Conservation (phyloP, 1,140 invertebrate genomes). For the Drosophila lacteicornis region DNA sequence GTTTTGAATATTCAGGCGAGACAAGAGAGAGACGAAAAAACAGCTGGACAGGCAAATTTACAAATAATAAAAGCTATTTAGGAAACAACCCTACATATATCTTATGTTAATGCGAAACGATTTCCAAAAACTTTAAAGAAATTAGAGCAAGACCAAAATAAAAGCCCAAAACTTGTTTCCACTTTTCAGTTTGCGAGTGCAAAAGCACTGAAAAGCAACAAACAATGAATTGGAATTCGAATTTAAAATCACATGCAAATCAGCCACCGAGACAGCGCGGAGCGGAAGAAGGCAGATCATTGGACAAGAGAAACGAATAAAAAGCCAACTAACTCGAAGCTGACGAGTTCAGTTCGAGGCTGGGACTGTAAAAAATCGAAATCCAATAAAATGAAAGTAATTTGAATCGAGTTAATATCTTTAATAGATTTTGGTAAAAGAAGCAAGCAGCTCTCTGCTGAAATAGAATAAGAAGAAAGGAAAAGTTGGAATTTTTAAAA, state of each 20-base stretch:
- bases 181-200: slow-evolving; percentile 27
- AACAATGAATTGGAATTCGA: slow-evolving; percentile 17
- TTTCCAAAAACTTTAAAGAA: slow-evolving; percentile 13
- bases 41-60: slow-evolving; percentile 17
- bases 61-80: background rate
- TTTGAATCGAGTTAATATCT: background rate
- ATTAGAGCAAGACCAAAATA: slow-evolving; percentile 31
- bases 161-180: slow-evolving; percentile 26
- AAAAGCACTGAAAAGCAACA: slow-evolving; percentile 23
- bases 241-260: slow-evolving; percentile 27
- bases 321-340: slow-evolving; percentile 2
- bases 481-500: no score
- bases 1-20: slow-evolving; percentile 17
- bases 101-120: slow-evolving; percentile 11
- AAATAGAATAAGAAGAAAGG: background rate
- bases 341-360: background rate
- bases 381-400: slow-evolving; percentile 18
- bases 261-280: background rate
- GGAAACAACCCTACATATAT: slow-evolving; percentile 10
- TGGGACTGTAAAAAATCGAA: slow-evolving; percentile 10
- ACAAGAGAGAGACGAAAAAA: slow-evolving; percentile 7
- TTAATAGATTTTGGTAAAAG: background rate
- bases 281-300: slow-evolving; percentile 2
- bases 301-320: slow-evolving; percentile 2
- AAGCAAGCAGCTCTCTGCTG: background rate